Evolutionary conservation across 2,888 invertebrate species (phyloP), one percentile per base, ranked within the genome.

Genomic region (Blastobasis lacticolella): DNA sequence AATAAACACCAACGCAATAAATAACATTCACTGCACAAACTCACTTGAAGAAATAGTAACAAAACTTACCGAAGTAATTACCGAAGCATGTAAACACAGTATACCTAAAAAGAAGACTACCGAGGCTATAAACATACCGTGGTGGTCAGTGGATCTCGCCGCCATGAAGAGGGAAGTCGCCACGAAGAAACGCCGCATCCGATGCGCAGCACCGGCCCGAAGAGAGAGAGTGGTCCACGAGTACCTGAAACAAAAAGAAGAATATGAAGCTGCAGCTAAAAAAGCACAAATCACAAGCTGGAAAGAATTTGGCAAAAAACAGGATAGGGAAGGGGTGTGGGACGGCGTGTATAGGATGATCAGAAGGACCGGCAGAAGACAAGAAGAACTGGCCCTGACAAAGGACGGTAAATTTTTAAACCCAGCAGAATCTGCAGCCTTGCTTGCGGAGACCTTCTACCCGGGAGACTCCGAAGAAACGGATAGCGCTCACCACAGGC

Each of bases 401-500:
- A 49, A 23, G n/a, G 46, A 56, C 4, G 54, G 54, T 0, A 41
- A 42, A n/a, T 36, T 7, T 2, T 46, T 53, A 38, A 38, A 49
- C 8, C 5, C 47, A 2, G 9, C 23, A 10, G 55, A 36, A 1
- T 56, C 57, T 4, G 57, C 40, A 0, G 44, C 38, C 3, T 6
- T 54, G 1, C 42, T 54, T 0, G 50, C 55, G 1, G 42, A 49
- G 4, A 50, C 54, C 8, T 58, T 58, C 23, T 53, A 53, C 10
- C 57, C 55, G 0, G 41, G 40, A 4, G 55, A 54, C 37, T 47
- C 49, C 50, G 53, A 55, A 51, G 53, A 53, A 53, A 54, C 50
- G 53, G 51, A 54, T 52, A 51, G 41, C 5, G 8, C 10, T 37
- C 7, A 10, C 0, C 10, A 49, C 37, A 44, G 46, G 49, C 46